These are phyloP conservation scores for Leucoraja ocellata DNA, from an alignment of 2,797 vertebrate species.

Conservation along the genomic window DNA sequence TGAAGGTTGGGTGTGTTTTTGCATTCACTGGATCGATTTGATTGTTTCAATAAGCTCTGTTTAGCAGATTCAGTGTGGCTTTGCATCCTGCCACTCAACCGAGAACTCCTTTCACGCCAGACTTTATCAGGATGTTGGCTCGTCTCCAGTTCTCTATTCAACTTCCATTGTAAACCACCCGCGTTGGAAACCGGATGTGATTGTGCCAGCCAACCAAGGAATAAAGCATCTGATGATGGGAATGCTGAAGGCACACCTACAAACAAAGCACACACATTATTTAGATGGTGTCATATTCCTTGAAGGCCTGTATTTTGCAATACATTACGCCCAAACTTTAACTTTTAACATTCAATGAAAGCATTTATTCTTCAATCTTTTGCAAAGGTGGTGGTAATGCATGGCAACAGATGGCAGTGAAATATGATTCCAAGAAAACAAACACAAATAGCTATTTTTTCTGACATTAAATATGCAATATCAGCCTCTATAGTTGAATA, in stretches of 20 bases:
- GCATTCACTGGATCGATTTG: constrained; percentile 39
- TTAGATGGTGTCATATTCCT: background rate
- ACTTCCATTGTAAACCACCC: constrained; percentile 44
- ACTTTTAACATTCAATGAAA: background rate
- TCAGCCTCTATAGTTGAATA: background rate
- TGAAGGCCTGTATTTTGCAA: background rate
- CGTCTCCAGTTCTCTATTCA: constrained; percentile 41
- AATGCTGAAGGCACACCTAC: constrained; percentile 46
- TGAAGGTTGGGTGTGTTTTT: background rate
- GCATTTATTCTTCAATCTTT: background rate
- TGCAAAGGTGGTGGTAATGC: background rate
- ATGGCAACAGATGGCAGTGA: background rate
- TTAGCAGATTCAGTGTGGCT: background rate
- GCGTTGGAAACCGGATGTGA: constrained; percentile 38
- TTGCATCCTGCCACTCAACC: constrained; percentile 26
- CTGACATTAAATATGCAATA: background rate
- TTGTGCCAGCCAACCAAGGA: constrained; percentile 44
- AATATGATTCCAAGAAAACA: background rate
- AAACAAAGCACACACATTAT: constrained; percentile 13
- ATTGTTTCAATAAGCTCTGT: constrained; percentile 44
- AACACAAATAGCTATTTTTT: background rate
- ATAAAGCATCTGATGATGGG: constrained; percentile 47
- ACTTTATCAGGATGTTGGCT: constrained; percentile 40
- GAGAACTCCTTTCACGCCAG: constrained; percentile 24
- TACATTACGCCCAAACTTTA: background rate